Evolutionary conservation across 2,888 invertebrate genomes (phyloP).

Genomic region (Spisula subtruncata): DNA sequence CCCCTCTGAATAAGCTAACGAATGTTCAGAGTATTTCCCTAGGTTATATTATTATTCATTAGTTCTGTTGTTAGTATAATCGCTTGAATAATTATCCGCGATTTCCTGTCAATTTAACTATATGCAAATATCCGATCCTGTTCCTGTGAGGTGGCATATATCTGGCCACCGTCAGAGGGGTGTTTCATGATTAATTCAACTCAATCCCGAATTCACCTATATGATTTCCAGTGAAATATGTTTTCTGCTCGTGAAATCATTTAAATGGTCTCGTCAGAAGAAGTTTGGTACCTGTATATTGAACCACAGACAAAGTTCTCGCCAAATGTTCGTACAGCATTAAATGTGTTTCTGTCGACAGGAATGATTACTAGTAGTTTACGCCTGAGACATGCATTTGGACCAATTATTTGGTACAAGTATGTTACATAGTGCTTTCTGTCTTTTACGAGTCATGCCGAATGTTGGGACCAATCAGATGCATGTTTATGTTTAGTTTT

Average conservation of each 20-base stretch:
- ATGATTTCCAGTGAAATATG: too few species aligned
- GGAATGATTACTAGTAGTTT: conserved; percentile 68
- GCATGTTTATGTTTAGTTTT: too few species aligned
- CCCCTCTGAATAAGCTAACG: background rate
- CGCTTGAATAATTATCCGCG: background rate
- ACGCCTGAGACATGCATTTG: conserved; percentile 67
- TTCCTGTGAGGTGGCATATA: background rate
- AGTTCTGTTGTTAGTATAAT: background rate
- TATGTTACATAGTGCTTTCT: too few species aligned
- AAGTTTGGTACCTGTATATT: too few species aligned
- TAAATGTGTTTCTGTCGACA: conserved; percentile 33
- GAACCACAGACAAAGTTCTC: background rate
- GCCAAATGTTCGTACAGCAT: background rate
- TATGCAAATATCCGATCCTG: background rate
- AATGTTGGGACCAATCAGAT: too few species aligned
- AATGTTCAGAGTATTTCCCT: background rate
- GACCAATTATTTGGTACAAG: background rate
- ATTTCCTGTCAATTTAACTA: background rate
- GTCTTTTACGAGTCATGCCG: too few species aligned
- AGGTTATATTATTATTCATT: background rate
- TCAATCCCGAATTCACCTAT: too few species aligned
- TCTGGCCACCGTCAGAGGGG: background rate
- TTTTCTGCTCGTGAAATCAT: too few species aligned
- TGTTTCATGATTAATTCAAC: too few species aligned
- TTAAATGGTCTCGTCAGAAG: too few species aligned